These are phyloP conservation scores for Halcyon senegalensis DNA, from an alignment of 2,113 vertebrate genomes.

Conservation along the genomic window DNA sequence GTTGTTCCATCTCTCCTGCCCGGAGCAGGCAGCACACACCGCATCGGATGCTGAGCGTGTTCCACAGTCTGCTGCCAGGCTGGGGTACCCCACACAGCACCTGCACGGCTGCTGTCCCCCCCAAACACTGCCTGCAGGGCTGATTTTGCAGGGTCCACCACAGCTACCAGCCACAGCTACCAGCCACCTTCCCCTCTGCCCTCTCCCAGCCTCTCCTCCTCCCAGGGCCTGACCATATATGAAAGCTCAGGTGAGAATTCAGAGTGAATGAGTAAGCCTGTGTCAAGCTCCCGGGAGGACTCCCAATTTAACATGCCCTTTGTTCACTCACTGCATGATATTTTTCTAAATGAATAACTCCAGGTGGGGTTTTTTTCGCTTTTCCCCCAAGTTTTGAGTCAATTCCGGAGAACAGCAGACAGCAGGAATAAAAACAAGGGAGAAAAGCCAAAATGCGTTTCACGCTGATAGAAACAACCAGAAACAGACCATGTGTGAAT, in stretches of 20 bases:
- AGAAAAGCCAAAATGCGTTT: neutral
- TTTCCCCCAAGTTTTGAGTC: slow-evolving; percentile 6
- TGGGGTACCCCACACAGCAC: neutral
- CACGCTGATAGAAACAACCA: neutral
- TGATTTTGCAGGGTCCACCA: neutral
- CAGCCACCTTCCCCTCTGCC: neutral
- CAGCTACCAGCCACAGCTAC: no score
- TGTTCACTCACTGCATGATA: neutral
- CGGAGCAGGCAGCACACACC: neutral
- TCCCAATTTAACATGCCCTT: neutral
- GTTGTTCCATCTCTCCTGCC: neutral
- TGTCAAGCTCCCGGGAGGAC: neutral
- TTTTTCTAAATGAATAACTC: neutral
- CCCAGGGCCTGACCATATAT: neutral
- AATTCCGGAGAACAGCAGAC: slow-evolving; percentile 7
- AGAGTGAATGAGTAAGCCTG: neutral
- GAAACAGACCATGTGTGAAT: neutral
- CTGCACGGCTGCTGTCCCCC: neutral
- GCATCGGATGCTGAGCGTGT: neutral
- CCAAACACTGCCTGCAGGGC: rapidly evolving
- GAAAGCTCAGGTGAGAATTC: neutral
- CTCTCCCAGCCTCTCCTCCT: neutral
- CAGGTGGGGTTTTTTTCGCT: neutral
- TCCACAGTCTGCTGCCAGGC: neutral
- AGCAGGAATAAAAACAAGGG: slow-evolving; percentile 26